Base-by-base conservation (phyloP, 2,797 vertebrate genomes). In the Gallinago nigripennis region DNA sequence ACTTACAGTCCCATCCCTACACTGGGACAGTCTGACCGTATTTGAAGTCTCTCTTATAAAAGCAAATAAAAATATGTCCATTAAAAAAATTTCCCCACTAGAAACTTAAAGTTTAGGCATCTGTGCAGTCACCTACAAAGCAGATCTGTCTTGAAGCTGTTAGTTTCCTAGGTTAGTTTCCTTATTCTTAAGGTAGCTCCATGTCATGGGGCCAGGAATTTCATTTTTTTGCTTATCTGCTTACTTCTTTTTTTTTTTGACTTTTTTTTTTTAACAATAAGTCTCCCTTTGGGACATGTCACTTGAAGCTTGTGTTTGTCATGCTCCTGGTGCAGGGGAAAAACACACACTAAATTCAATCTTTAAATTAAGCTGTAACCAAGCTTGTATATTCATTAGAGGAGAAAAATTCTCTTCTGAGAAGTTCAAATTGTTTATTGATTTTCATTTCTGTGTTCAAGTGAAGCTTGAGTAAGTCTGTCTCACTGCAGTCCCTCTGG, bases 381-480 rank as follows among this genome's bases (percentile, higher is more conserved):
- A 98, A 98, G 97, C 98, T 99, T 99, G 99, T 99, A 99, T 99
- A 99, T 99, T 99, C 99, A 99, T 99, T 99, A 99, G 98, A 99
- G 98, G 98, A 98, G 98, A 98, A 98, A 98, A 99, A 98, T 98
- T 98, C 98, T 99, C 99, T 98, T 99, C 97, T 98, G 99, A 99
- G 98, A 99, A 99, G 99, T 99, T 99, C 98, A 99, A 98, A 99
- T 99, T 99, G 99, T 99, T 99, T 99, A 99, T 99, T 99, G 99
- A 99, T 99, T 99, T 99, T 99, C 99, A 99, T 99, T 99, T 99
- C 98, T 99, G 97, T 98, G 98, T 98, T 98, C 98, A 98, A 98
- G 98, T 98, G 98, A 98, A 98, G 98, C 98, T 99, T 99, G 98
- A 99, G 98, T 99, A 99, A 98, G 99, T 99, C 98, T 98, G 98